A percentile compares a stretch with the other conserved stretches of the same genome.
Conservation (phyloP, 2,888 invertebrate species). For the Coelogynopora nodosa region DNA sequence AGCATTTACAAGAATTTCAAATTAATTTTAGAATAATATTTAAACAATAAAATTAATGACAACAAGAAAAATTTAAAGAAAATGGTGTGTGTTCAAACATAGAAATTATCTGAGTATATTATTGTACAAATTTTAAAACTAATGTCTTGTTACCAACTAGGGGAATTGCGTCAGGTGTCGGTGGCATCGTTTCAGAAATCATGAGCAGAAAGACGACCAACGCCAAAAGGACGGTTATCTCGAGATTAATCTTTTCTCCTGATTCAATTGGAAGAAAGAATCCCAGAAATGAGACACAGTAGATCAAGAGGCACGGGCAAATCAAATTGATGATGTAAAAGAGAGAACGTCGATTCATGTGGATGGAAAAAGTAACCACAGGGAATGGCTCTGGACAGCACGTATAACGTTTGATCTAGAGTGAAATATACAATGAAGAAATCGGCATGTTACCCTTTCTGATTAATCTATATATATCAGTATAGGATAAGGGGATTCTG, state of each 20-base stretch:
- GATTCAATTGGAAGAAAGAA: slow-evolving; percentile 52
- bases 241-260: slow-evolving; percentile 52
- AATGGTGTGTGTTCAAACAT: too few species aligned
- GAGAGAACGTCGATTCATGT: slow-evolving; percentile 51
- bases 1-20: too few species aligned
- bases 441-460: too few species aligned
- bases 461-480: too few species aligned
- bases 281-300: slow-evolving; percentile 51
- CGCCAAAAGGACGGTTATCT: slow-evolving; percentile 51
- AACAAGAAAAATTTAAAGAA: too few species aligned
- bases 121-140: too few species aligned
- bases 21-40: too few species aligned
- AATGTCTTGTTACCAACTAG: slow-evolving; percentile 49
- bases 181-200: slow-evolving; percentile 52
- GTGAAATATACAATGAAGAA: too few species aligned
- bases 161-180: slow-evolving; percentile 52
- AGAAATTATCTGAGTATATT: too few species aligned
- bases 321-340: slow-evolving; percentile 53
- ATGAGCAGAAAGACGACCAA: slow-evolving; percentile 51
- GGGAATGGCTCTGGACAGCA: slow-evolving; percentile 52
- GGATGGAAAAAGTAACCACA: slow-evolving; percentile 52
- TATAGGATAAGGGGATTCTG: too few species aligned
- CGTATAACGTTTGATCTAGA: slow-evolving; percentile 47
- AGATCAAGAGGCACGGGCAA: slow-evolving; percentile 52
- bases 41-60: too few species aligned